These are phyloP conservation scores for Thinocorus orbignyianus DNA, from an alignment of 2,113 vertebrate genomes.

Conservation along the genomic window DNA sequence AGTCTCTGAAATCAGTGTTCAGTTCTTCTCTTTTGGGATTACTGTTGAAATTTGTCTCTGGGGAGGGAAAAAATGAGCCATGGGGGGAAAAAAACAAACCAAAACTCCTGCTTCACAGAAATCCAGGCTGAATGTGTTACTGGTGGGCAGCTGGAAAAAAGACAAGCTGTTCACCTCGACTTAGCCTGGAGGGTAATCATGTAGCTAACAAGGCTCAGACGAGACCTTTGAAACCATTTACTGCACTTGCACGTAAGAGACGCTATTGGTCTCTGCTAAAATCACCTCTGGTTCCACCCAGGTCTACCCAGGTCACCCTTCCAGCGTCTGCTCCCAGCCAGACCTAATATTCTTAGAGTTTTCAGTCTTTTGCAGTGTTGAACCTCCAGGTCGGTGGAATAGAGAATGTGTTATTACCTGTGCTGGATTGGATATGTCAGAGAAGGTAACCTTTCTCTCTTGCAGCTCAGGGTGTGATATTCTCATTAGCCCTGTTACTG, in stretches of 20 bases:
- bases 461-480: not conserved
- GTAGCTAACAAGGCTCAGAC: not conserved
- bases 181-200: not conserved
- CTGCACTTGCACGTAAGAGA: not conserved
- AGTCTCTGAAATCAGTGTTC: not conserved
- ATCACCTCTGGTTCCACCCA: not conserved
- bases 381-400: not conserved
- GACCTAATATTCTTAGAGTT: not conserved
- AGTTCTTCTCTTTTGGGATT: not conserved
- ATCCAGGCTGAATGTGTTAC: not conserved
- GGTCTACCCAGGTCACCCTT: fast-evolving
- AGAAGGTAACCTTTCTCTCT: not conserved
- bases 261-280: not conserved
- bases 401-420: not conserved
- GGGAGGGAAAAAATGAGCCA: not conserved
- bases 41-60: not conserved
- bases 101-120: not conserved
- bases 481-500: not conserved
- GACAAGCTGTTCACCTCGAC: not conserved
- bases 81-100: not conserved
- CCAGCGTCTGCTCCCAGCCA: not conserved
- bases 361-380: not conserved
- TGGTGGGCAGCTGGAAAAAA: not conserved
- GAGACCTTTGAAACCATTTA: not conserved
- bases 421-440: not conserved